A percentile compares a stretch with the other conserved stretches of the same genome.
Conservation (phyloP, 2,888 invertebrate genomes). For the Ormyrus nitidulus region DNA sequence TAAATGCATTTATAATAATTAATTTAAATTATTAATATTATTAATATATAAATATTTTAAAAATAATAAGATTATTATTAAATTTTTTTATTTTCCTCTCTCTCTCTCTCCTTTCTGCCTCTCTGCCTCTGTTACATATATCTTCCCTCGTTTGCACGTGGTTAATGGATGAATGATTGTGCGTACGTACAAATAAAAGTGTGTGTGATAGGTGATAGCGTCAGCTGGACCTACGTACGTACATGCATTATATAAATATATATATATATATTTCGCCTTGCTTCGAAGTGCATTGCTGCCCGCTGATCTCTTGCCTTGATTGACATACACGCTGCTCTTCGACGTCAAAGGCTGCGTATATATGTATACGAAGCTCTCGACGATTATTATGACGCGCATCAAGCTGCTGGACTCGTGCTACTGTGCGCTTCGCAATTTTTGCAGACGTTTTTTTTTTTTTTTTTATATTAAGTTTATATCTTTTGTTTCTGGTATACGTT, state of each 20-base stretch:
- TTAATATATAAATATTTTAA: too few species aligned
- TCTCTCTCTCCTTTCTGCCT: conserved; percentile 11
- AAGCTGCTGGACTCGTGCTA: background rate
- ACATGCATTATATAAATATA: background rate
- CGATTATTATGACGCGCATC: too few species aligned
- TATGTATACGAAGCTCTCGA: too few species aligned
- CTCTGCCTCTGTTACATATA: conserved; percentile 11
- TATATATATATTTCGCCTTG: conserved; percentile 25
- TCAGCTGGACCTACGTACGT: background rate
- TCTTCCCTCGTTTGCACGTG: conserved; percentile 48
- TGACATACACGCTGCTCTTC: conserved; percentile 37
- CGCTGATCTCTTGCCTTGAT: conserved; percentile 41
- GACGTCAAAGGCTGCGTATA: conserved; percentile 29
- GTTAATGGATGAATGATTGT: background rate
- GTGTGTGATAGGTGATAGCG: background rate
- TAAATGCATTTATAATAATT: too few species aligned
- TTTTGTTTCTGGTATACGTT: too few species aligned
- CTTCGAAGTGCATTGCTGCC: conserved; percentile 35
- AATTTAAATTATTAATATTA: too few species aligned
- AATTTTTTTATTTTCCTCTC: background rate
- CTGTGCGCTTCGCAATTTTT: conserved; percentile 47
- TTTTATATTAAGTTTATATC: background rate
- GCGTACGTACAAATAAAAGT: background rate
- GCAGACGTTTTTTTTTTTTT: background rate
- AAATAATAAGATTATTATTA: too few species aligned